Conservation (phyloP, 1,140 invertebrate species). For the Heliconius nattereri region DNA sequence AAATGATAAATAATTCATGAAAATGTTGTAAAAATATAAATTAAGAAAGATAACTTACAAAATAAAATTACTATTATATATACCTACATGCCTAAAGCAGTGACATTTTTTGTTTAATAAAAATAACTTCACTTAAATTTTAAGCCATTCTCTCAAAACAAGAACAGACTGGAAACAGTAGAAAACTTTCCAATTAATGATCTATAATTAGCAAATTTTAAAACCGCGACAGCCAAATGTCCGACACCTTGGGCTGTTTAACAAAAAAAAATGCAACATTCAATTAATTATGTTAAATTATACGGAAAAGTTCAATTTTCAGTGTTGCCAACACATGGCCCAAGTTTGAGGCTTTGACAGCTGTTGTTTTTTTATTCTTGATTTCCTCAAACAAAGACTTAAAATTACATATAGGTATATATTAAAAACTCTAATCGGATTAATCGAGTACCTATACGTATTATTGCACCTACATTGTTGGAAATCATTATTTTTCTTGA, state of each 20-base stretch:
- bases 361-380: slow-evolving; percentile 16
- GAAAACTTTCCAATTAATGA: slow-evolving; percentile 6
- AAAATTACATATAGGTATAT: neutral
- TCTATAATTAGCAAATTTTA: neutral
- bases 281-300: slow-evolving; percentile 29
- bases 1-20: too few species aligned
- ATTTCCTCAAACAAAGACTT: neutral
- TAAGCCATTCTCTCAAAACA: neutral
- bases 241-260: slow-evolving; percentile 48
- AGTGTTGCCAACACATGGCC: slow-evolving; percentile 15
- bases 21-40: too few species aligned
- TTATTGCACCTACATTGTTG: too few species aligned
- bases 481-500: too few species aligned
- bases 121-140: neutral
- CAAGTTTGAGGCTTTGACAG: slow-evolving; percentile 29
- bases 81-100: too few species aligned
- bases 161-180: neutral
- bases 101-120: too few species aligned
- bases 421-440: too few species aligned
- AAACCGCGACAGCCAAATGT: slow-evolving; percentile 56
- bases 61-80: too few species aligned
- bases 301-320: slow-evolving; percentile 23
- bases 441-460: too few species aligned
- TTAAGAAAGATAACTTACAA: too few species aligned
- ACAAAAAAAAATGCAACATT: slow-evolving; percentile 13